Percentiles rank a stretch among this genome's conserved stretches.
Conservation (phyloP, 2,797 vertebrate species). For the Morus bassanus region DNA sequence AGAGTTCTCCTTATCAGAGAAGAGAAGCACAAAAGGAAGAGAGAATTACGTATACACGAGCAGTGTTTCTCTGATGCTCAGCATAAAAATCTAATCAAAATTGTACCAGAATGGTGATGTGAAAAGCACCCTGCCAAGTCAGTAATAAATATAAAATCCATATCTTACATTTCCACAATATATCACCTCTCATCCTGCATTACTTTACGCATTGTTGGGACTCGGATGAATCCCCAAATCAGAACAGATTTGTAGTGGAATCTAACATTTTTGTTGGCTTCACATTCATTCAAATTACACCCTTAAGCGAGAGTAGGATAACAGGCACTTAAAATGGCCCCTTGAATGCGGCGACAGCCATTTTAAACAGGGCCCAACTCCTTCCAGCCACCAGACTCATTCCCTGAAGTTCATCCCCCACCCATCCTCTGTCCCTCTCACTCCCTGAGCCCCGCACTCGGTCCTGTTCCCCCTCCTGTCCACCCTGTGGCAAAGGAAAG, state of each 20-base stretch:
- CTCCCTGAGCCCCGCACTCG: fast-evolving
- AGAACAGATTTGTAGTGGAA: conserved; percentile 58
- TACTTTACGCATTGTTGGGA: conserved; percentile 53
- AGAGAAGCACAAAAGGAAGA: conserved; percentile 15
- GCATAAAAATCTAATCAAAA: conserved; percentile 71
- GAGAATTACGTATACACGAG: conserved; percentile 34
- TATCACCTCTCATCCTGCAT: conserved; percentile 49
- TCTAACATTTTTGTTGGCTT: conserved; percentile 60
- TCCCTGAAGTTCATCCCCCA: background rate
- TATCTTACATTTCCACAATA: conserved; percentile 45
- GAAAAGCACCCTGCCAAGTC: conserved; percentile 66
- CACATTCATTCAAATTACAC: conserved; percentile 43
- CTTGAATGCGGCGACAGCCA: conserved; percentile 4
- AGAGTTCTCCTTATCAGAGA: conserved; percentile 35
- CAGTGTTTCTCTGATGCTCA: conserved; percentile 55
- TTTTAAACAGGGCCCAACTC: conserved; percentile 26
- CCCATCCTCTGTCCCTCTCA: background rate
- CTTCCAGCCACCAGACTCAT: background rate
- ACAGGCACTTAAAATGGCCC: conserved; percentile 59
- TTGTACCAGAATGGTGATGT: conserved; percentile 58
- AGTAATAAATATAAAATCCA: conserved; percentile 69
- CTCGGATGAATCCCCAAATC: conserved; percentile 53
- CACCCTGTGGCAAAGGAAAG: background rate
- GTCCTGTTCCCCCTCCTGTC: background rate
- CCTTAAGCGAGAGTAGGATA: conserved; percentile 16